These are phyloP conservation scores for Spodoptera littoralis DNA, from an alignment of 2,888 invertebrate genomes.

Conservation along the genomic window DNA sequence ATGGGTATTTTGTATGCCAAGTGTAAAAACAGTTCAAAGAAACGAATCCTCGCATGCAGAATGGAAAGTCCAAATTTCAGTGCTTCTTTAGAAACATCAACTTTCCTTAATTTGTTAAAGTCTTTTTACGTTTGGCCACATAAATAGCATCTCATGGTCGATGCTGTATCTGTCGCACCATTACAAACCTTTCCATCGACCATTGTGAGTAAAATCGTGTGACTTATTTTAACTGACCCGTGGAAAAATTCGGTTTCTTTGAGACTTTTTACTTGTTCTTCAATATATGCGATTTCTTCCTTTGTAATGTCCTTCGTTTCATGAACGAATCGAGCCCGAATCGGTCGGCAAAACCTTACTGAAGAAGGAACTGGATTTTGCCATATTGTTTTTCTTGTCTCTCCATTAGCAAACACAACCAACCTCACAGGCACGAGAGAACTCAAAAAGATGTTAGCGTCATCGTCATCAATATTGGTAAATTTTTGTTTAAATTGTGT, in stretches of 20 bases:
- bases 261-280: too few species aligned
- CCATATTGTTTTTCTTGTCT: too few species aligned
- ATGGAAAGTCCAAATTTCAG: constrained; percentile 3
- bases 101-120: constrained; percentile 11
- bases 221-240: too few species aligned
- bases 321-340: too few species aligned
- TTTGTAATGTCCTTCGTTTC: too few species aligned
- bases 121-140: constrained; percentile 37
- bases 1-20: constrained; percentile 7
- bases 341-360: too few species aligned
- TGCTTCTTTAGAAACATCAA: neutral
- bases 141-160: constrained; percentile 32
- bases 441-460: constrained; percentile 16
- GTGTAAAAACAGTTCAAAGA: constrained; percentile 11
- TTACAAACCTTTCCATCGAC: constrained; percentile 1
- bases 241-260: too few species aligned
- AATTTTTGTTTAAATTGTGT: too few species aligned
- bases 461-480: neutral
- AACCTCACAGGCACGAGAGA: constrained; percentile 10
- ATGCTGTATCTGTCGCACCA: constrained; percentile 25
- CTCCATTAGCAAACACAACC: too few species aligned
- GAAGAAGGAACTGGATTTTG: too few species aligned
- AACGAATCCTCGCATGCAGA: neutral
- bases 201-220: too few species aligned
- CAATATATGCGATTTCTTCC: too few species aligned